Evolutionary conservation across 2,113 vertebrate species (phyloP), one percentile per base, ranked within the genome.

Genomic region (Psephotus haematonotus): DNA sequence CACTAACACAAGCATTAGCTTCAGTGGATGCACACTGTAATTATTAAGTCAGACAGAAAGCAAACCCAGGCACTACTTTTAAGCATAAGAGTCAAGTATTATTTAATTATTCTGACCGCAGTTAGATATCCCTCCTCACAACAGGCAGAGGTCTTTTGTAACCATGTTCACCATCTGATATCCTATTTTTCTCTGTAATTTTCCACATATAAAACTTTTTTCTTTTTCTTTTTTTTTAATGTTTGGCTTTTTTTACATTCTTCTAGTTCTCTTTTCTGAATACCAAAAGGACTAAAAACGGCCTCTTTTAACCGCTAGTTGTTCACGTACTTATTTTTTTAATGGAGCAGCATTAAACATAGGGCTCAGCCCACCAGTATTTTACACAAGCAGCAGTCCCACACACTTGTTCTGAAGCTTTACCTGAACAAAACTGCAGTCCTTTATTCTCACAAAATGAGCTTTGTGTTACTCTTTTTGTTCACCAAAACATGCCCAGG

Each of bases 231-330:
- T 69, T 57, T 57, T 57, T 57, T 57, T 57, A 57, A 43, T 20
- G n/a, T 59, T 75, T 68, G 20, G 7, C 13, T 84, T 77, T 65
- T 68, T 62, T 6, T 5, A 12, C 80, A 65, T 69, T 90, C 83
- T 46, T 60, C 24, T 89, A 82, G 82, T 79, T 67, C 27, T 92
- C 50, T 81, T 90, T 84, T 91, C 72, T 92, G 57, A 93, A 82
- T 84, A 75, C 22, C 43, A 83, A 92, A 93, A 85, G 69, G 49
- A 41, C 35, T 82, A 82, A 76, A 92, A 91, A 49, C n/a, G 2
- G 1, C 33, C 64, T 79, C 20, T 86, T 67, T 88, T 46, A 84
- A 79, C 63, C n/a, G 47, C 62, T 49, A 57, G 52, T 92, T 92
- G 55, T 62, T 92, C 49, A 67, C 31, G 33, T 41, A 43, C 24